These are phyloP conservation scores for Ophion obscuratus DNA, from an alignment of 2,888 invertebrate species.

Conservation along the genomic window DNA sequence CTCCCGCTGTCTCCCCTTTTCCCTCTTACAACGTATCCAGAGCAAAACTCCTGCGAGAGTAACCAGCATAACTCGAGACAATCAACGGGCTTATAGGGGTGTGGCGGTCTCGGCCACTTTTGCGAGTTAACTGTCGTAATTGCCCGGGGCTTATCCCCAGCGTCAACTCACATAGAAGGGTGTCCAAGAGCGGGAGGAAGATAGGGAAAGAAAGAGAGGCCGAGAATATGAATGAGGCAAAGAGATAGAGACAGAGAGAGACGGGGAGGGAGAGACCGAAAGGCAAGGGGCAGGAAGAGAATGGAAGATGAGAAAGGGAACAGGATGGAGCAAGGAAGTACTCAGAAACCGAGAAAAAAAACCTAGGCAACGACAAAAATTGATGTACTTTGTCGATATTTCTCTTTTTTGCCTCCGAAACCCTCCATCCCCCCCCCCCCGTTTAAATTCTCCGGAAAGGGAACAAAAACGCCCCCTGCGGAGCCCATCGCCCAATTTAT, in stretches of 20 bases:
- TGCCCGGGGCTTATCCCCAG: conserved; percentile 67
- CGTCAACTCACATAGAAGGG: conserved; percentile 47
- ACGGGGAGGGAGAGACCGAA: neutral
- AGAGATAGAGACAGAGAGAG: neutral
- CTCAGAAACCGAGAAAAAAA: no score
- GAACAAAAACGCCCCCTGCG: no score
- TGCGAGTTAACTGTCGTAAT: conserved; percentile 76
- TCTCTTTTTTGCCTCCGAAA: neutral
- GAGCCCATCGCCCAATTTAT: no score
- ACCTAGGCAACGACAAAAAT: no score
- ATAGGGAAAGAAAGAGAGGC: neutral
- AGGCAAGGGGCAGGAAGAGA: neutral
- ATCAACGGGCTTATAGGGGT: conserved; percentile 76
- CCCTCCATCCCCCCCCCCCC: no score
- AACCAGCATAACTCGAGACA: conserved; percentile 75
- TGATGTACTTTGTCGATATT: neutral
- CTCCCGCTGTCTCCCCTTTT: no score
- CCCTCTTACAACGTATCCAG: neutral
- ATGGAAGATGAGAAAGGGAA: neutral
- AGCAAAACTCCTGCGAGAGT: conserved; percentile 69
- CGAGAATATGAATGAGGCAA: neutral
- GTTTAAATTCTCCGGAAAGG: no score
- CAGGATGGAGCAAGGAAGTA: neutral
- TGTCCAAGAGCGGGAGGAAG: neutral
- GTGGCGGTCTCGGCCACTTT: conserved; percentile 67